These are phyloP conservation scores for Piprites chloris DNA, from an alignment of 2,113 vertebrate species.

Conservation along the genomic window DNA sequence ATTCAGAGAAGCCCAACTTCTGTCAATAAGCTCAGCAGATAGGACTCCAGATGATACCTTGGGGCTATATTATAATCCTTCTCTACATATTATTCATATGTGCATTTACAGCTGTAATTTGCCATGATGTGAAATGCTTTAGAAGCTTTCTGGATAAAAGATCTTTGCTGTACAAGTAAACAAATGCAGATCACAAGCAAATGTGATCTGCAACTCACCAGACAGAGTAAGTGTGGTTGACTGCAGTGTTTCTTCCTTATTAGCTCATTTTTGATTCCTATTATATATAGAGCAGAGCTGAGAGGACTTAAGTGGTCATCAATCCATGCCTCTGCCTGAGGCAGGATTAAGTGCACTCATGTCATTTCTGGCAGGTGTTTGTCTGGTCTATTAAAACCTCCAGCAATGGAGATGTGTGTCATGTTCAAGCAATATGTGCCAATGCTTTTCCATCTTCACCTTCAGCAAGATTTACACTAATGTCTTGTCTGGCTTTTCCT, in stretches of 20 bases:
- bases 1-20: background rate
- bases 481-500: background rate
- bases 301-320: background rate
- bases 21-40: conserved; percentile 26
- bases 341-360: background rate
- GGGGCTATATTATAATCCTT: conserved; percentile 29
- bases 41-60: conserved; percentile 48
- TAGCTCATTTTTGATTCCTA: background rate
- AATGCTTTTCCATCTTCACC: background rate
- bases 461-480: background rate
- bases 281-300: background rate
- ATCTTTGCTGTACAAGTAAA: background rate
- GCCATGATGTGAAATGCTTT: background rate
- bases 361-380: background rate
- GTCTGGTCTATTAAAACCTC: background rate
- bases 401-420: background rate
- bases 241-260: background rate
- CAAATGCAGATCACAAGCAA: background rate
- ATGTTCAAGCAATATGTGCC: background rate
- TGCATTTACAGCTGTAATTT: conserved; percentile 43
- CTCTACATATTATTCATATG: conserved; percentile 2
- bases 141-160: background rate
- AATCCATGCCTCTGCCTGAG: background rate
- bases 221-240: background rate
- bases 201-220: background rate